Conservation (phyloP, 2,797 vertebrate species). For the Oryzias dopingdopingensis region DNA sequence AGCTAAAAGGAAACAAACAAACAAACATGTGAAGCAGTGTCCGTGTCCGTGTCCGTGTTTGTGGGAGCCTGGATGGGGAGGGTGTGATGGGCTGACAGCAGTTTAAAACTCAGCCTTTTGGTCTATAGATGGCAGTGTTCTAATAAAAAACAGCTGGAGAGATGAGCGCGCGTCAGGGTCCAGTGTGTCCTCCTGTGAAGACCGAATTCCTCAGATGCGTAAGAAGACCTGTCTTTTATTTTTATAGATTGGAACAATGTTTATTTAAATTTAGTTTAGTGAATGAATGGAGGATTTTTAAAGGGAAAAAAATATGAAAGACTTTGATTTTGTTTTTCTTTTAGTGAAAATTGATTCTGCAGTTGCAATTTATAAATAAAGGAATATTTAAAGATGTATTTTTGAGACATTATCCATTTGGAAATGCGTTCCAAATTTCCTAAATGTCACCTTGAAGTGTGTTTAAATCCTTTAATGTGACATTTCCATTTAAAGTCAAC, state of each 20-base stretch:
- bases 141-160: conserved; percentile 68
- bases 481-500: too few relatives aligned
- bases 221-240: conserved; percentile 26
- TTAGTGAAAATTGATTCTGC: too few relatives aligned
- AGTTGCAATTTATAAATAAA: too few relatives aligned
- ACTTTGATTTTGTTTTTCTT: too few relatives aligned
- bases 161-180: conserved; percentile 9
- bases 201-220: conserved; percentile 37
- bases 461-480: too few relatives aligned
- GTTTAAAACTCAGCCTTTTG: conserved; percentile 24
- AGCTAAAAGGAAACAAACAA: conserved; percentile 4
- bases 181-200: conserved; percentile 30
- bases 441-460: too few relatives aligned
- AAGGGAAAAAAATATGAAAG: too few relatives aligned
- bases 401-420: too few relatives aligned
- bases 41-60: not conserved
- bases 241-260: not conserved
- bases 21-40: not conserved
- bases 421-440: too few relatives aligned
- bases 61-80: not conserved
- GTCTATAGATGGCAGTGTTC: conserved; percentile 81
- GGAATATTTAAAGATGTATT: too few relatives aligned
- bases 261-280: not conserved
- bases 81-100: not conserved
- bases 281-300: too few relatives aligned